These are phyloP conservation scores for Metacarcinus magister DNA, from an alignment of 2,888 invertebrate genomes.

Conservation along the genomic window DNA sequence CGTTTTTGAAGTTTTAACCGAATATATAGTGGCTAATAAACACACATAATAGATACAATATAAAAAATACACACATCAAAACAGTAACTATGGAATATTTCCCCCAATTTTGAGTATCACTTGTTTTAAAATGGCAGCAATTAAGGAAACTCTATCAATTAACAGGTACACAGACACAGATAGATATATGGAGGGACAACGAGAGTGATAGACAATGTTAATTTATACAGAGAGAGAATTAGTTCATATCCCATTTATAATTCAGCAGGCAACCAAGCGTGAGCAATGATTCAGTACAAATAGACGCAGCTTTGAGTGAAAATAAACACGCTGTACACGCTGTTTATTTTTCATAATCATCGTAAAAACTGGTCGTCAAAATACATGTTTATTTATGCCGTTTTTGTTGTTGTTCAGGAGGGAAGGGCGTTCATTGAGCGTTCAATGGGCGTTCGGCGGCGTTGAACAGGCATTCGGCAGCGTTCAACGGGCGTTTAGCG, in stretches of 20 bases:
- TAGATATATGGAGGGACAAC: conserved; percentile 10
- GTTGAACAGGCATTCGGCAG: too few relatives aligned
- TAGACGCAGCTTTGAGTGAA: conserved; percentile 65
- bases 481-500: too few relatives aligned
- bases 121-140: conserved; percentile 6
- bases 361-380: conserved; percentile 57
- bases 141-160: conserved; percentile 37
- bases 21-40: conserved; percentile 29
- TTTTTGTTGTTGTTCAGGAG: conserved; percentile 51
- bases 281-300: conserved; percentile 65
- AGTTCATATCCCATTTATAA: conserved; percentile 54
- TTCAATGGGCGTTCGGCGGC: not conserved
- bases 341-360: conserved; percentile 71
- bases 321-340: conserved; percentile 64
- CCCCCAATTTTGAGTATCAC: not conserved
- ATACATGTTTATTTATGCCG: conserved; percentile 60
- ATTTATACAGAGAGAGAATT: conserved; percentile 45
- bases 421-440: not conserved
- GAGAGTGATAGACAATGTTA: conserved; percentile 9
- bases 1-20: conserved; percentile 18
- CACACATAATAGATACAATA: not conserved
- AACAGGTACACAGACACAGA: not conserved
- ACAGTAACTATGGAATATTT: not conserved
- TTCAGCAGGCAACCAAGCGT: conserved; percentile 10
- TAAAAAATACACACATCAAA: not conserved